Evolutionary conservation across 2,113 vertebrate species (phyloP), one percentile per base, ranked within the genome.

Genomic region (Tursiops truncatus): DNA sequence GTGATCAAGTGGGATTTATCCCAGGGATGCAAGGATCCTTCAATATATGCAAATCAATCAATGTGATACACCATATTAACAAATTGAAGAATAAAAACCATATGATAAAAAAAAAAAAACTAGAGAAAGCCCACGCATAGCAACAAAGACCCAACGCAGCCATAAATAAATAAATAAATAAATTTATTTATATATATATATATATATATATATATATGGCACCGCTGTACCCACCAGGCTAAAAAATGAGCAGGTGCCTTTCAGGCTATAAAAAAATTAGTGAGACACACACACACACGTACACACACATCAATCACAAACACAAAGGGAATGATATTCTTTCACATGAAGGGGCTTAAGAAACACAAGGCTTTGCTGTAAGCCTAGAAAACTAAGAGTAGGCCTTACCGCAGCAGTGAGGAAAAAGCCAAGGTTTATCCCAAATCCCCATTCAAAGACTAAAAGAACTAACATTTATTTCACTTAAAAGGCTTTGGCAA

Each of bases 231-330:
- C 92, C 82, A 93, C 50, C 70, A 94, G 91, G 92, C 81, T 94
- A 53, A 68, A 96, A 97, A 96, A 96, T 20, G 81, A 97, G 91
- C 96, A 93, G 94, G 97, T 96, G 65, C 80, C 82, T 92, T 94
- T 96, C 81, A 97, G 85, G 80, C 94, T 94, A 77, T 25, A 94
- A 94, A 94, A 95, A 97, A 96, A 96, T 88, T 77, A 94, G 41
- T 84, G 9, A 88, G 0, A 83, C 50, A 76, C 41, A 90, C 74
- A 89, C 83, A 89, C 79, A 90, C 38, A 12, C 8, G 89, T 77
- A 79, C 77, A 92, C 63, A 88, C 91, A 84, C 73, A 2, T 77
- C 47, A 89, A 36, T 47, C n/a, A 70, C 89, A 96, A 60, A 90
- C 82, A 97, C 87, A 92, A 84, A 93, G 58, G 76, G 79, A 95